These are phyloP conservation scores for Rousettus madagascariensis DNA, from an alignment of 2,797 vertebrate genomes.

Conservation along the genomic window DNA sequence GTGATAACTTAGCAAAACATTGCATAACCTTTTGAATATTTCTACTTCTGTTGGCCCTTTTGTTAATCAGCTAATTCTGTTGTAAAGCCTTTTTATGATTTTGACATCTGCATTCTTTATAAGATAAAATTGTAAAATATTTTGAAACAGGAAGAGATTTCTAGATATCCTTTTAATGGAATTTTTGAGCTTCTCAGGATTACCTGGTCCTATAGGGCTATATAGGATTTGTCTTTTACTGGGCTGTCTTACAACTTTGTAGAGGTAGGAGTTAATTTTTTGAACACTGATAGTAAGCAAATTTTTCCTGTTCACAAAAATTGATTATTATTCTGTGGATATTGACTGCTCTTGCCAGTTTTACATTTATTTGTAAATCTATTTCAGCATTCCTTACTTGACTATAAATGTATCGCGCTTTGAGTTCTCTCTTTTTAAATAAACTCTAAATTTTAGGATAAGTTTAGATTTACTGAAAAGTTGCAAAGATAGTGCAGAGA, in stretches of 20 bases:
- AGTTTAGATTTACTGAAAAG: not conserved
- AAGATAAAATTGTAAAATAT: not conserved
- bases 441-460: constrained; percentile 21
- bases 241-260: constrained; percentile 25
- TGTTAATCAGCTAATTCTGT: not conserved
- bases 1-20: constrained; percentile 33
- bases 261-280: not conserved
- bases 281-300: not conserved
- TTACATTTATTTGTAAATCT: constrained; percentile 36
- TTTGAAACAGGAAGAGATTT: constrained; percentile 32
- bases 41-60: not conserved
- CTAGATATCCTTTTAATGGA: not conserved
- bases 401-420: not conserved
- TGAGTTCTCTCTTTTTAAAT: not conserved
- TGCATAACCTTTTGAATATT: constrained; percentile 43
- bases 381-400: not conserved
- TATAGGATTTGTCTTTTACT: not conserved
- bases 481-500: not conserved
- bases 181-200: not conserved
- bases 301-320: not conserved
- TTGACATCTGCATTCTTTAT: not conserved
- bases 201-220: not conserved
- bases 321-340: not conserved
- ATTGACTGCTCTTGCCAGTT: not conserved
- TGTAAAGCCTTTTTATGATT: constrained; percentile 7